Conservation (phyloP, 92 coral and sea anemone genomes). For the Porites rus region DNA sequence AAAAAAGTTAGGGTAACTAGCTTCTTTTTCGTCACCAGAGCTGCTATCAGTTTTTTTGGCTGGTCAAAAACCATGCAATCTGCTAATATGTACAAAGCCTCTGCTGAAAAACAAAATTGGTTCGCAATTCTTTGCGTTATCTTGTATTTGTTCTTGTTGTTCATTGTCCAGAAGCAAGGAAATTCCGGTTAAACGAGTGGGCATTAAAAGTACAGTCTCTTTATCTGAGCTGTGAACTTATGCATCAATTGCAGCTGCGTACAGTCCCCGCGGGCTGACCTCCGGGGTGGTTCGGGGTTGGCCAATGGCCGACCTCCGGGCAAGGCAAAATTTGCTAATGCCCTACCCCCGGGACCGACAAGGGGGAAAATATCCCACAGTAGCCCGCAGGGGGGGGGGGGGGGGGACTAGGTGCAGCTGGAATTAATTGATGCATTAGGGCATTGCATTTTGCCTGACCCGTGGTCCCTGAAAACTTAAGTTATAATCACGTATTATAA, state of each 20-base stretch:
- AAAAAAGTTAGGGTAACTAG: conserved; percentile 2
- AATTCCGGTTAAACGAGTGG: conserved; percentile 12
- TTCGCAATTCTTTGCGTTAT: background rate
- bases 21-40: conserved; percentile 15
- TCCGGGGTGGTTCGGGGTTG: no score
- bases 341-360: conserved; percentile 13
- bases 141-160: conserved; percentile 10
- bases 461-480: conserved; percentile 2
- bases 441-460: conserved; percentile 2
- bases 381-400: background rate
- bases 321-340: conserved; percentile 8
- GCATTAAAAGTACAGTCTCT: conserved; percentile 13
- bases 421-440: no score
- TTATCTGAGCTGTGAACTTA: conserved; percentile 13
- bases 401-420: background rate
- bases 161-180: conserved; percentile 12
- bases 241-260: conserved; percentile 12
- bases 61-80: conserved; percentile 2
- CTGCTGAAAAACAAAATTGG: background rate
- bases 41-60: conserved; percentile 2
- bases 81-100: conserved; percentile 11
- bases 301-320: background rate
- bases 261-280: conserved; percentile 14
- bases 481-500: background rate
- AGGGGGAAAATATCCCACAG: conserved; percentile 2